Evolutionary conservation across 1,140 invertebrate genomes (phyloP).

Genomic region (Melipona quadrifasciata): DNA sequence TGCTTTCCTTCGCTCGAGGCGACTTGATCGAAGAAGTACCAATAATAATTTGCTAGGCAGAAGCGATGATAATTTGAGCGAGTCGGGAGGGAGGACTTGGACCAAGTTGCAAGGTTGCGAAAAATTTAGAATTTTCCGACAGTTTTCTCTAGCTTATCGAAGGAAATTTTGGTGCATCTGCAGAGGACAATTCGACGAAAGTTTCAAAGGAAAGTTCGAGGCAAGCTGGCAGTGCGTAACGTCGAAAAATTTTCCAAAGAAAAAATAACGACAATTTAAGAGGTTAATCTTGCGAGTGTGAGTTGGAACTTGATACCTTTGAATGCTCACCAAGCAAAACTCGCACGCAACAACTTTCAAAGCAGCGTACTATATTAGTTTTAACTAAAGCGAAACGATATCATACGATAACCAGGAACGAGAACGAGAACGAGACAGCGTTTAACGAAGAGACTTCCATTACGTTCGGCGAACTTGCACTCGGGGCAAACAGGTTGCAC

Average conservation of each 20-base stretch:
- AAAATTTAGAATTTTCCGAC: too few species aligned
- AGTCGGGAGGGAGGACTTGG: too few species aligned
- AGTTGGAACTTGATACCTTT: background rate
- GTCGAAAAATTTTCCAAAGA: too few species aligned
- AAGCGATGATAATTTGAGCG: too few species aligned
- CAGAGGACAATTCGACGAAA: too few species aligned
- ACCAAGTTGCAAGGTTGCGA: too few species aligned
- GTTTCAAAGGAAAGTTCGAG: too few species aligned
- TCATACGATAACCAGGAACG: background rate
- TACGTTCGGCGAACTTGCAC: constrained; percentile 35
- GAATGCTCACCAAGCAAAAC: background rate
- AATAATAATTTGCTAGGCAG: too few species aligned
- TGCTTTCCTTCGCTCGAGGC: background rate
- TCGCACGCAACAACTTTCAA: background rate
- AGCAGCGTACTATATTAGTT: background rate
- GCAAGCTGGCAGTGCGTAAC: too few species aligned
- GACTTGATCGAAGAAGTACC: background rate
- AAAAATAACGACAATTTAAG: background rate
- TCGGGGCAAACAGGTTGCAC: constrained; percentile 45
- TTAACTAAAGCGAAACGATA: background rate
- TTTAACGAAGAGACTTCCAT: constrained; percentile 18
- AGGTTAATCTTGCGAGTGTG: background rate
- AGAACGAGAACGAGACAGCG: background rate
- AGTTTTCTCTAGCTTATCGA: too few species aligned
- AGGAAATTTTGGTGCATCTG: too few species aligned